Base-by-base conservation (phyloP, 2,113 vertebrate species). In the Plestiodon gilberti region DNA sequence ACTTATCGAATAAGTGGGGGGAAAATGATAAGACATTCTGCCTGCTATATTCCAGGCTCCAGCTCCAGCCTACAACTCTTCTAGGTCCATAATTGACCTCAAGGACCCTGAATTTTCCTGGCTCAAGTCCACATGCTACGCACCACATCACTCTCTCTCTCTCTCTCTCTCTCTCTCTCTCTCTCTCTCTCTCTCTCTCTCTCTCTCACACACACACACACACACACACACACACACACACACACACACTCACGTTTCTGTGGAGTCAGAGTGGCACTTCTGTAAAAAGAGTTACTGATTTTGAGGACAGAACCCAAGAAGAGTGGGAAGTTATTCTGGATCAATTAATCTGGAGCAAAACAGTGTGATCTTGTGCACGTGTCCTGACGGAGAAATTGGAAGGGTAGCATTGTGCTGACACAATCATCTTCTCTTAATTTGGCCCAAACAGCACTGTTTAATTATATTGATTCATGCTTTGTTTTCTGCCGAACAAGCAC, bases 401-500 rank as follows among this genome's bases (percentile, higher is more conserved):
- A 74, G n/a, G 69, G 43, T 82, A 38, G 76, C 33, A 48, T 48
- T 79, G 59, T 65, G 11, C 87, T 95, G 93, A 92, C 86, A 82
- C 15, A 83, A 17, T 89, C 90, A 88, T 59, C 43, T 88, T 52
- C 38, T 88, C 85, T 91, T 90, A 94, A 93, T 86, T 89, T 30
- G 2, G 70, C 81, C 85, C 88, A 90, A 95, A 91, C 82, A 71
- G 83, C 91, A 89, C 80, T 90, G 92, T 94, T 95, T 92, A 93
- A 96, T 91, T 65, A 93, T 89, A 93, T 79, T 87, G 84, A 94
- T 84, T 92, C 91, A 81, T 2, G 69, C 90, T 93, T 95, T 94
- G 90, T 94, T 95, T 96, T 92, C 89, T 94, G 95, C 91, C 88
- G 94, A 96, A 91, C 30, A 88, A 95, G 94, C 89, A 85, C 83